phyloP scores from a whole-genome alignment of 92 coral and sea anemone species.

The Metridium senile region DNA sequence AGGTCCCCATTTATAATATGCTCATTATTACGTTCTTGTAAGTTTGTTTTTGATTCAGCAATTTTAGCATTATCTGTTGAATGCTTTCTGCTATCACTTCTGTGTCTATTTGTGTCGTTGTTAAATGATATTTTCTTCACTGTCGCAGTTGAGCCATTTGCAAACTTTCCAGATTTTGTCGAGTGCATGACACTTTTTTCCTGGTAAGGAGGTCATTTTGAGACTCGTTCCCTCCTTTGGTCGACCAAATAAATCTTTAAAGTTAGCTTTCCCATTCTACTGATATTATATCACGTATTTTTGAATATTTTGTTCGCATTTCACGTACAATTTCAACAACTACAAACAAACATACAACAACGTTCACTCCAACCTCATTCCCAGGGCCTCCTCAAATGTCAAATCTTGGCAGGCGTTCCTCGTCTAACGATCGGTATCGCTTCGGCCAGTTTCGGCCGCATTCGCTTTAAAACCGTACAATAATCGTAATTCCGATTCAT shows the following conservation, averaged over 20 bases:
- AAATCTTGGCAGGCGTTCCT: slow-evolving; percentile 6
- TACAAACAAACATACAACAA: too few relatives aligned
- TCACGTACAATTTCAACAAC: neutral
- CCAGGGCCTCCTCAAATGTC: too few relatives aligned
- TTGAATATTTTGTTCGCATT: neutral
- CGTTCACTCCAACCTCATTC: too few relatives aligned
- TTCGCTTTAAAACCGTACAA: neutral
- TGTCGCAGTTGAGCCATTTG: neutral
- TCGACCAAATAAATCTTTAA: neutral
- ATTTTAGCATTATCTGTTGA: neutral
- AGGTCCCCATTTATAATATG: neutral
- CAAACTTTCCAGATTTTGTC: neutral
- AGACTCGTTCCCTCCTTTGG: neutral
- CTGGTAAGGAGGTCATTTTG: slow-evolving; percentile 1
- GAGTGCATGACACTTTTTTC: neutral
- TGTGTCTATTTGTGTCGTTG: neutral
- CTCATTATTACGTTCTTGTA: neutral
- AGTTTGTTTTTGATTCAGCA: neutral
- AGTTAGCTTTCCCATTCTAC: neutral
- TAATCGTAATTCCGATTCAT: too few relatives aligned
- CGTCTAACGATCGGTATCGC: neutral
- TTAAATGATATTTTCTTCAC: slow-evolving; percentile 10
- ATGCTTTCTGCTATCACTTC: neutral
- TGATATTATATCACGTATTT: neutral
- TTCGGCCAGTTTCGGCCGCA: neutral